These are phyloP conservation scores for Myotis lucifugus DNA, from an alignment of 2,113 vertebrate species.

Conservation along the genomic window DNA sequence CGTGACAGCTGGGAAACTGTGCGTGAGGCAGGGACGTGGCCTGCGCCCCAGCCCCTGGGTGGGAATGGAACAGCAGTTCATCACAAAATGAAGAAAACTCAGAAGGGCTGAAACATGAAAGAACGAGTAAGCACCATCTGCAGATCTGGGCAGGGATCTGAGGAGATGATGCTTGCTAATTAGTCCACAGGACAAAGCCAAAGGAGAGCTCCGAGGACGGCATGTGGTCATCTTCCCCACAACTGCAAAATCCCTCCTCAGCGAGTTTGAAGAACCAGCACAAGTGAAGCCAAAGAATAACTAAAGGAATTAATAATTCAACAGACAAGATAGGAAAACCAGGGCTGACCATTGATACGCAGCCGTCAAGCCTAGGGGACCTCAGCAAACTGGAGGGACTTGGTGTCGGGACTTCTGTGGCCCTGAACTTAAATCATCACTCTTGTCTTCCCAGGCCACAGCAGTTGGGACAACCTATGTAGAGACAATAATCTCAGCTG, in stretches of 20 bases:
- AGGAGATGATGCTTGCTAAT: neutral
- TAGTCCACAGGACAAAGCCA: conserved; percentile 39
- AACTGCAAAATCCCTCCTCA: neutral
- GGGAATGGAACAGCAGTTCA: neutral
- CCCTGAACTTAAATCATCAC: neutral
- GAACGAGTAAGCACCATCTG: rapidly evolving
- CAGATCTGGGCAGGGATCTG: neutral
- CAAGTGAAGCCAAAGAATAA: conserved; percentile 26
- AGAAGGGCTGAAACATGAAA: neutral
- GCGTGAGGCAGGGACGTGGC: rapidly evolving
- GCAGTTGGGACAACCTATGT: neutral
- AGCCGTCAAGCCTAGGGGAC: too few species aligned
- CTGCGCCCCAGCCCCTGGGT: rapidly evolving
- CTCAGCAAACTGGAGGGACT: neutral
- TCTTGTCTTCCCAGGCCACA: neutral
- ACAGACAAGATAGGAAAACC: neutral
- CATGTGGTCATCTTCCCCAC: neutral
- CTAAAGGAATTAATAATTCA: neutral
- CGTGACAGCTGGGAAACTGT: neutral
- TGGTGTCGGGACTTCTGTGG: neutral
- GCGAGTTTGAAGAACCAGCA: conserved; percentile 35
- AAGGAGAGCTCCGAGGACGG: neutral
- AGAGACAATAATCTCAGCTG: neutral
- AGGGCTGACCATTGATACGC: neutral
- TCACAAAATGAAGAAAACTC: neutral